Percentiles rank a stretch among this genome's conserved stretches.
These are phyloP conservation scores for Trypoxylon attenuatum DNA, from an alignment of 2,888 invertebrate genomes.

Conservation along the genomic window DNA sequence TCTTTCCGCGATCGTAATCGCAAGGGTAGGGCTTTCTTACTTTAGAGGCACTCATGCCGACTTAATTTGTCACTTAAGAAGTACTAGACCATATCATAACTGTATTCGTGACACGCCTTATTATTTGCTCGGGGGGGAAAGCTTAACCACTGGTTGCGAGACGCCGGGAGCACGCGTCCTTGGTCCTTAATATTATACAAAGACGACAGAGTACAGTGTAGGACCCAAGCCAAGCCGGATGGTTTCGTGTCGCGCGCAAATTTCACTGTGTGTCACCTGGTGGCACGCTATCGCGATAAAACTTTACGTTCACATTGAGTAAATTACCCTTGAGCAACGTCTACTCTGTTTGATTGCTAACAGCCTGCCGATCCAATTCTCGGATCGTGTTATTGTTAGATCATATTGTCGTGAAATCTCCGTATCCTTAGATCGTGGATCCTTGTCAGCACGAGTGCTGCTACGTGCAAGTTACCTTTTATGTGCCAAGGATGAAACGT, in stretches of 20 bases:
- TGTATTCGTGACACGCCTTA: not conserved
- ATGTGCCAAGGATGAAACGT: not conserved
- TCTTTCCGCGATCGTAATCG: no score
- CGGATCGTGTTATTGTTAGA: no score
- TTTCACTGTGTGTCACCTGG: conserved; percentile 53
- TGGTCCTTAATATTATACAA: not conserved
- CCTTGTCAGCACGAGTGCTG: no score
- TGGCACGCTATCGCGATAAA: conserved; percentile 57
- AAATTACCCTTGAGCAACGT: conserved; percentile 15
- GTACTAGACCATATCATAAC: not conserved
- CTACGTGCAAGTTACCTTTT: conserved; percentile 10
- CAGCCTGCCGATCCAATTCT: conserved; percentile 11
- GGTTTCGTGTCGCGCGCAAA: conserved; percentile 31
- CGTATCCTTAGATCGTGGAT: no score
- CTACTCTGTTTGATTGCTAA: not conserved
- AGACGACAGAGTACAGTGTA: not conserved
- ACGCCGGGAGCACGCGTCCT: not conserved
- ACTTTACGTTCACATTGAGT: conserved; percentile 25
- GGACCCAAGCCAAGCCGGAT: not conserved
- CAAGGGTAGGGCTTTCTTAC: no score
- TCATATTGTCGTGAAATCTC: no score
- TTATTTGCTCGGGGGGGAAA: not conserved
- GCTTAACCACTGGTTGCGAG: not conserved
- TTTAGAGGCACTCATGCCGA: not conserved
- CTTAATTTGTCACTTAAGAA: not conserved